Percentiles rank a stretch among this genome's conserved stretches.
phyloP scores from a whole-genome alignment of 2,888 invertebrate genomes.

The Pseudococcus longispinus region DNA sequence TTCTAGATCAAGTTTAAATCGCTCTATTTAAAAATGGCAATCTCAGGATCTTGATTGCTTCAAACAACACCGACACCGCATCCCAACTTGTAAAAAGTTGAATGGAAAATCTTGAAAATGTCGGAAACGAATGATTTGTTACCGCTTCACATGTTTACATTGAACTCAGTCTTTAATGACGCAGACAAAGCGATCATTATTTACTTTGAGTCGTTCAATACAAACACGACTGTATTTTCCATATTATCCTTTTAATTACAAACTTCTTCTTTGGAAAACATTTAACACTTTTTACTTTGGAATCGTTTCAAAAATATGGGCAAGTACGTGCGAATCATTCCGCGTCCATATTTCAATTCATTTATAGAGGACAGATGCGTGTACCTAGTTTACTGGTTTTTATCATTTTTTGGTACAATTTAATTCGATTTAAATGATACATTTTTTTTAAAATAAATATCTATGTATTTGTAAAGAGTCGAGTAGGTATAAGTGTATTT shows the following conservation, averaged over 20 bases:
- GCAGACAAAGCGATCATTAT: slow-evolving; percentile 33
- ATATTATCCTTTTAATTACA: slow-evolving; percentile 17
- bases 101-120: slow-evolving; percentile 30
- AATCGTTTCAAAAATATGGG: background rate
- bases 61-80: background rate
- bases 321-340: background rate
- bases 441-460: too few species aligned
- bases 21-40: slow-evolving; percentile 18
- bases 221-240: background rate
- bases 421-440: background rate
- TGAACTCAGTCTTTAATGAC: slow-evolving; percentile 31
- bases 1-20: slow-evolving; percentile 25
- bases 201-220: slow-evolving; percentile 25
- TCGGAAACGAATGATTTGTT: slow-evolving; percentile 40
- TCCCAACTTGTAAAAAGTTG: background rate
- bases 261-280: slow-evolving; percentile 12
- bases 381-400: background rate
- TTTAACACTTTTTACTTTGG: background rate
- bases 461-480: background rate
- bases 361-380: background rate
- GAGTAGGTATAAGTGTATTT: too few species aligned
- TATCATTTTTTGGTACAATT: background rate
- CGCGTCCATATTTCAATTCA: background rate
- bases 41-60: background rate
- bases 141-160: slow-evolving; percentile 17